A percentile compares a stretch with the other conserved stretches of the same genome.
These are phyloP conservation scores for Carcina quercana DNA, from an alignment of 2,888 invertebrate genomes.

Conservation along the genomic window DNA sequence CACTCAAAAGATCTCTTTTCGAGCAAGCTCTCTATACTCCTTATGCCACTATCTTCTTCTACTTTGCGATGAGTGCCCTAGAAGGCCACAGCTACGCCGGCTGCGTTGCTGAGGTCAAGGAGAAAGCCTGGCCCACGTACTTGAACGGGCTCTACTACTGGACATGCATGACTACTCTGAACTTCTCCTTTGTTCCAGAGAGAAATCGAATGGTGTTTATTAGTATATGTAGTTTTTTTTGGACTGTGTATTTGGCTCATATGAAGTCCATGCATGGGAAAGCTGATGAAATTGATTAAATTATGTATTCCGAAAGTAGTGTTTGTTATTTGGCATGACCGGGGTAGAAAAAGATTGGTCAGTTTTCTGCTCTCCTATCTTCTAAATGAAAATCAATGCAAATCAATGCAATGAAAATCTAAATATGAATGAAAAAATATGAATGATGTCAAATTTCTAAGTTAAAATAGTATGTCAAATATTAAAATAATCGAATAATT, in stretches of 20 bases:
- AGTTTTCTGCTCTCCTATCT: too few relatives aligned
- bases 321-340: too few relatives aligned
- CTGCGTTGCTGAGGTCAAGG: slow-evolving; percentile 78
- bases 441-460: too few relatives aligned
- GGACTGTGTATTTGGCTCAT: slow-evolving; percentile 85
- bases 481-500: too few relatives aligned
- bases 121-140: slow-evolving; percentile 83
- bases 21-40: slow-evolving; percentile 85
- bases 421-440: too few relatives aligned
- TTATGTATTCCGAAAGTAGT: too few relatives aligned
- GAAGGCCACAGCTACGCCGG: slow-evolving; percentile 77
- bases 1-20: slow-evolving; percentile 56
- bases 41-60: slow-evolving; percentile 82
- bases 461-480: too few relatives aligned
- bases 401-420: too few relatives aligned
- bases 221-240: slow-evolving; percentile 81
- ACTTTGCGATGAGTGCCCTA: slow-evolving; percentile 82
- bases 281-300: slow-evolving; percentile 9
- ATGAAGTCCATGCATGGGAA: slow-evolving; percentile 67
- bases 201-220: slow-evolving; percentile 83
- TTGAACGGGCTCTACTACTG: slow-evolving; percentile 79
- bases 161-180: slow-evolving; percentile 83
- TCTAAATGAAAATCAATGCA: too few relatives aligned
- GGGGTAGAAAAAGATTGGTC: too few relatives aligned
- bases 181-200: slow-evolving; percentile 81